Base-by-base conservation (phyloP, 2,113 vertebrate species). In the Scomber japonicus region DNA sequence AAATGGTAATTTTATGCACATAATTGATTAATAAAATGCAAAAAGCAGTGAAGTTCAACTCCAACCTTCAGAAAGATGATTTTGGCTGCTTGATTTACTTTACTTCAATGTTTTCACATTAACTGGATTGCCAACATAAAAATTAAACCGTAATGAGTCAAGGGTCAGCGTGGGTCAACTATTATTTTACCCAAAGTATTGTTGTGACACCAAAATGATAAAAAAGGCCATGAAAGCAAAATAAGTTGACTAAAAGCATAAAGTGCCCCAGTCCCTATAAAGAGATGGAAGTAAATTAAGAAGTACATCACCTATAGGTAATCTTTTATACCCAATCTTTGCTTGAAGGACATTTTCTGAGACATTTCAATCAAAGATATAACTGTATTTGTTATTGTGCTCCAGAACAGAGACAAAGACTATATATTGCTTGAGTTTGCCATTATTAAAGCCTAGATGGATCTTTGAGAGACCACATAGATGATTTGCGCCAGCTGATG, bases 401-500 rank as follows among this genome's bases (percentile, higher is more conserved):
- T 66, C 61, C 66, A 64, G 27, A 60, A 35, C 11, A 78, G n/a
- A 3, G 7, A 35, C 2, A 15, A 30, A 15, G 44, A 69, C 60
- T 68, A 48, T 51, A 35, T 70, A 71, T 65, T 64, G 27, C 75
- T 56, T 63, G 57, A 46, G 59, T 31, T 62, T 8, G 35, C 35
- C 9, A 27, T 40, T 40, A 40, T 40, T 31, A 46, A 71, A 68
- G 49, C 48, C 35, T 17, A 3, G 31, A 73, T 82, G 63, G 44
- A 57, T 71, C 56, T 78, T 84, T 53, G 60, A 86, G 66, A 79
- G 68, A 53, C 80, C n/a, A 27, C 80, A 80, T 17, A 63, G 75
- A 78, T 54, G 71, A 79, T 91, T 64, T 60, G 67, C 71, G 71
- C 68, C 53, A 48, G 56, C 51, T 70, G 69, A 80, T 78, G 77